Conservation (phyloP, 2,113 vertebrate species). For the Anthoscopus minutus region DNA sequence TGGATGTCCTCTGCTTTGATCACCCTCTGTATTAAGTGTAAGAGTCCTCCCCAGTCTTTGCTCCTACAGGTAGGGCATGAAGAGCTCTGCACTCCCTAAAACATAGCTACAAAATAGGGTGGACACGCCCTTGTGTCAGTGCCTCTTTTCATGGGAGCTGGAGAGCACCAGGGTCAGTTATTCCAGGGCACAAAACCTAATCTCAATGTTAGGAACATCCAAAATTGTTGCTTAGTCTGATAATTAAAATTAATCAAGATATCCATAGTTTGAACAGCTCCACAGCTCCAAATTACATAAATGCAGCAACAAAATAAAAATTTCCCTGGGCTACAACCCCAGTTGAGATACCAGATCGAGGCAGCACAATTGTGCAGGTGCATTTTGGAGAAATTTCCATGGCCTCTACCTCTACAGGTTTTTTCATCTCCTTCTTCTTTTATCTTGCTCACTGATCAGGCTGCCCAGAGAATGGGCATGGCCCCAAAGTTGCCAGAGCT, state of each 20-base stretch:
- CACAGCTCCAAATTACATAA: neutral
- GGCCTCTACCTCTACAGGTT: neutral
- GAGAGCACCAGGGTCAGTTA: neutral
- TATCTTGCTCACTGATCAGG: neutral
- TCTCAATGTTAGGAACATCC: neutral
- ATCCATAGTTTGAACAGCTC: neutral
- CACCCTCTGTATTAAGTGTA: neutral
- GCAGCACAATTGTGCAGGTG: neutral
- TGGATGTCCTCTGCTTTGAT: neutral
- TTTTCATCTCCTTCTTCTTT: neutral
- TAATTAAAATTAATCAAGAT: neutral
- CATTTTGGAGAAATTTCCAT: neutral
- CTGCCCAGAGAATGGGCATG: neutral
- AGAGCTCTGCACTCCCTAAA: neutral
- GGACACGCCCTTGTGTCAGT: too few species aligned
- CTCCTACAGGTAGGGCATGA: neutral
- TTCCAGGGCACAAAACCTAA: neutral
- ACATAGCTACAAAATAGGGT: accelerated
- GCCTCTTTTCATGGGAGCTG: neutral
- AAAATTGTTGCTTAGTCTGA: neutral
- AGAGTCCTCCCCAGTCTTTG: neutral
- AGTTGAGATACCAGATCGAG: neutral
- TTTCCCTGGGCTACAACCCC: neutral
- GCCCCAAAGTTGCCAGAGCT: neutral
- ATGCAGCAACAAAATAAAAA: neutral